Conservation (phyloP, 2,797 vertebrate species). For the Cuculus canorus region DNA sequence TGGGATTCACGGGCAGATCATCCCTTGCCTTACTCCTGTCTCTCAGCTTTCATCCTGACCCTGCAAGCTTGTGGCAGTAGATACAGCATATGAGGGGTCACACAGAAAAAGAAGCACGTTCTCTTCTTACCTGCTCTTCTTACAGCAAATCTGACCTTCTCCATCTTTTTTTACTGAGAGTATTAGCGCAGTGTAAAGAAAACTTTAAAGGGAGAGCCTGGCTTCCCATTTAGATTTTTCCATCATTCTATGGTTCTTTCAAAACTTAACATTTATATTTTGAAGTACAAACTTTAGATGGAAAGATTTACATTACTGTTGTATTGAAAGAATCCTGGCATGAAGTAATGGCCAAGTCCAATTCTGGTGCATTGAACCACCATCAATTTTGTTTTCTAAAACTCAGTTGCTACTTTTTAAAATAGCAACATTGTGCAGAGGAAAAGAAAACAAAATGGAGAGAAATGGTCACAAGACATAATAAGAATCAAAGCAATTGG, state of each 20-base stretch:
- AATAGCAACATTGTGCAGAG: background rate
- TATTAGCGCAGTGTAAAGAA: background rate
- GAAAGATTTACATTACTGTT: background rate
- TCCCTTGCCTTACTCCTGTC: background rate
- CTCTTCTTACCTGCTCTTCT: background rate
- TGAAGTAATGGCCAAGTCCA: background rate
- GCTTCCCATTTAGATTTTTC: background rate
- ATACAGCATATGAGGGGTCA: fast-evolving
- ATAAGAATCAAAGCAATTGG: background rate
- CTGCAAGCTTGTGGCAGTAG: background rate
- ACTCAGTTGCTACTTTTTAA: background rate
- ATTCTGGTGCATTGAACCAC: background rate
- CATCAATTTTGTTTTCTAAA: background rate
- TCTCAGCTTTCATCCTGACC: background rate
- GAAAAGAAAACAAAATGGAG: background rate
- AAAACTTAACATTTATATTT: background rate
- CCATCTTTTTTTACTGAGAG: background rate
- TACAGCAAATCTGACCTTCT: background rate
- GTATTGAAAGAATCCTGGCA: background rate
- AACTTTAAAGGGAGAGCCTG: background rate
- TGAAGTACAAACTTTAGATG: background rate
- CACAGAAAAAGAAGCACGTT: background rate
- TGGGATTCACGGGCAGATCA: fast-evolving
- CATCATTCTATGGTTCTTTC: background rate
- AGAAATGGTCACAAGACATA: background rate